These are phyloP conservation scores for Tetragnatha montana DNA, from an alignment of 2,888 invertebrate genomes.

Conservation along the genomic window DNA sequence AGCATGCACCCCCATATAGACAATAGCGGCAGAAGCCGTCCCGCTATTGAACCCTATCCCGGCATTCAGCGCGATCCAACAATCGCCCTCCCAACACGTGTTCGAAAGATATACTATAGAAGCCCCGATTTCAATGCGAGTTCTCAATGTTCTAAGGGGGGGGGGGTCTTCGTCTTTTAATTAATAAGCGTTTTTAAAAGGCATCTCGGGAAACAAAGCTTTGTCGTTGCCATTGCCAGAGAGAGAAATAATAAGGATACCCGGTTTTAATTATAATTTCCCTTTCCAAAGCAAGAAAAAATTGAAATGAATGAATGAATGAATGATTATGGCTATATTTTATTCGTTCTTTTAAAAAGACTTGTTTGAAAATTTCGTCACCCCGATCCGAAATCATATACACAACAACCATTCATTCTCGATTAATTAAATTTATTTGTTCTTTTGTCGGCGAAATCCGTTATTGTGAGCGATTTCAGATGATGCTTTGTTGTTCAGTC, in stretches of 20 bases:
- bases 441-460: too few species aligned
- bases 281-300: too few species aligned
- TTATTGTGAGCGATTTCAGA: too few species aligned
- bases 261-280: constrained; percentile 41
- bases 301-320: too few species aligned
- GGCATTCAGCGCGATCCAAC: constrained; percentile 18
- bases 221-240: not conserved
- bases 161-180: constrained; percentile 38
- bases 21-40: not conserved
- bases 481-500: too few species aligned
- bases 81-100: not conserved
- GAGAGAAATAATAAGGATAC: not conserved
- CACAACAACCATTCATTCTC: too few species aligned
- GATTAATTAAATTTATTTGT: too few species aligned
- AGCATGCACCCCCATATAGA: not conserved
- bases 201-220: constrained; percentile 4
- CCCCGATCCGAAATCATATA: too few species aligned
- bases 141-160: not conserved
- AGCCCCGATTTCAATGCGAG: constrained; percentile 18
- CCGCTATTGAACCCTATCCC: not conserved
- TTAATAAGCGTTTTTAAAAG: constrained; percentile 56
- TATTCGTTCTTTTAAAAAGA: too few species aligned
- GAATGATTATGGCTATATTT: too few species aligned
- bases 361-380: too few species aligned
- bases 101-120: constrained; percentile 3